Evolutionary conservation across 2,888 invertebrate genomes (phyloP).

Genomic region (Eledone cirrhosa): DNA sequence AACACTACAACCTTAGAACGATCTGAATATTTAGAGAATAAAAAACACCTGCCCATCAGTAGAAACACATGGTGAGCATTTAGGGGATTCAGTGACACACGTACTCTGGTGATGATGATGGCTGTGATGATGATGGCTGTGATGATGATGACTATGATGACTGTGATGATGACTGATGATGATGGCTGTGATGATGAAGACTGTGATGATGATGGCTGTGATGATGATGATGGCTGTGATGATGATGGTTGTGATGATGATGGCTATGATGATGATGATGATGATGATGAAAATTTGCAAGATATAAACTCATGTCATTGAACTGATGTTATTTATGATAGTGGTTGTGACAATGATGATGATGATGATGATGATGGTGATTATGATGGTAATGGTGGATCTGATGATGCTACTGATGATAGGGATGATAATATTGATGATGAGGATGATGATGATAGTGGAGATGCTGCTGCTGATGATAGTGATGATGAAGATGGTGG

Average conservation of each 20-base stretch:
- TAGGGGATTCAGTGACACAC: too few species aligned
- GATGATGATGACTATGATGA: too few species aligned
- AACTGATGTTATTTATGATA: not conserved
- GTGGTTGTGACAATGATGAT: not conserved
- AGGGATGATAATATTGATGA: not conserved
- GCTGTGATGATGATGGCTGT: too few species aligned
- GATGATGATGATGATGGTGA: not conserved
- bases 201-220: not conserved
- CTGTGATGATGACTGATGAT: too few species aligned
- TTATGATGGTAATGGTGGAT: not conserved
- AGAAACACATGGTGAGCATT: too few species aligned
- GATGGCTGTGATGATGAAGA: too few species aligned
- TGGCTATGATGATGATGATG: not conserved
- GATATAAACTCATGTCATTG: not conserved
- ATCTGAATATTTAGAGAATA: too few species aligned
- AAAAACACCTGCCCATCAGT: too few species aligned
- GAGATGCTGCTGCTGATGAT: not conserved
- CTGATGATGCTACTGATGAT: not conserved
- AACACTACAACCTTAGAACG: too few species aligned
- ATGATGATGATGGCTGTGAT: not conserved
- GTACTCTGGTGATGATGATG: too few species aligned
- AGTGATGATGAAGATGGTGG: not conserved
- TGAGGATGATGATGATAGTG: not conserved
- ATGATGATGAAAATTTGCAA: not conserved
- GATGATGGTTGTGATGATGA: not conserved